Base-by-base conservation (phyloP, 2,797 vertebrate genomes). In the Prunella strophiata region DNA sequence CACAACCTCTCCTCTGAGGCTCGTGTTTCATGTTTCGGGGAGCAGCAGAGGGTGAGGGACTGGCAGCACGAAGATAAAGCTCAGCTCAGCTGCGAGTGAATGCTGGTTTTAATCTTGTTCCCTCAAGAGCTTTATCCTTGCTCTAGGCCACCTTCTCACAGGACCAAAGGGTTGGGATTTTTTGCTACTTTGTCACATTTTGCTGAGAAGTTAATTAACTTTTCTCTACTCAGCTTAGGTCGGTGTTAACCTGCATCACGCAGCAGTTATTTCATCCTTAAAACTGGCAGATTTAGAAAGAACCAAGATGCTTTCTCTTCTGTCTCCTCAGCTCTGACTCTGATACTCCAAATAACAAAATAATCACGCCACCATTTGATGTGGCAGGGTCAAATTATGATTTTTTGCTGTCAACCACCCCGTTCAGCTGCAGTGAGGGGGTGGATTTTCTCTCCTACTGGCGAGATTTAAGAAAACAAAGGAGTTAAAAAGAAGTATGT, bases 341-440 rank as follows among this genome's bases (percentile, higher is more conserved):
- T 14, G 55, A n/a, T 10, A 29, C 15, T 61, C 21, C 62, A 57
- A 52, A 36, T 18, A 72, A 42, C 22, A 63, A 80, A 66, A 57
- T 3, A 38, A 15, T 26, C n/a, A 32, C 1, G 0, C 5, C 52
- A 26, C 38, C 19, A 10, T 29, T 45, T 25, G n/a, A 51, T 32
- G 38, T 29, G 52, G 17, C 47, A 26, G 30, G n/a, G 17, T 27
- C 25, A 20, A 40, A 18, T 5, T 10, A 26, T 11, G 29, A 47
- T 52, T 66, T 74, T 7, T 59, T 80, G 45, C 48, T 79, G 34
- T 34, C 29, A 74, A 47, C 40, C 26, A 55, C 7, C 5, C 22
- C 2, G 2, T 32, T 66, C 55, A 66, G 36, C n/a, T 70, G 73
- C 36, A 70, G 45, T 48, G 22, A 11, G 26, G 14, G 16, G 15